Percentiles rank a stretch among this genome's conserved stretches.
These are phyloP conservation scores for Sthenelais limicola DNA, from an alignment of 2,888 invertebrate species.

Conservation along the genomic window DNA sequence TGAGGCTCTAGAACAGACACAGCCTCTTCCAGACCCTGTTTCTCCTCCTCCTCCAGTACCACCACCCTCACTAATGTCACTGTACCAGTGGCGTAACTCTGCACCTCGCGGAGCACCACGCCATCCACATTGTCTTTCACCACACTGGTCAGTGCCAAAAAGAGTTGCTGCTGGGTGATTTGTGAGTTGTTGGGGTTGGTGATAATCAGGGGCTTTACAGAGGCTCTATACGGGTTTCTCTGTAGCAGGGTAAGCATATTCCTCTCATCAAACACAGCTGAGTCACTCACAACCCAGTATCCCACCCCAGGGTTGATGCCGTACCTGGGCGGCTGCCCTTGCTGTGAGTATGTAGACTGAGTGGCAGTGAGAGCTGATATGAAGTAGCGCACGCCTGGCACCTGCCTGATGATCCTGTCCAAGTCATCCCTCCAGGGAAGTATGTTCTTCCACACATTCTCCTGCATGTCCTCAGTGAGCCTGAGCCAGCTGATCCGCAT, in stretches of 20 bases:
- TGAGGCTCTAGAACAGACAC: too few relatives aligned
- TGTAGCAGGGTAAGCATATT: neutral
- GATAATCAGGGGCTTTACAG: conserved; percentile 19
- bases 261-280: conserved; percentile 11
- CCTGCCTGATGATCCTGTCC: conserved; percentile 22
- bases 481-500: conserved; percentile 20
- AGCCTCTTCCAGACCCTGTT: too few relatives aligned
- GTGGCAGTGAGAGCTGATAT: conserved; percentile 25
- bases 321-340: neutral
- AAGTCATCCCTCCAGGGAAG: neutral
- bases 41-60: too few relatives aligned
- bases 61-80: too few relatives aligned
- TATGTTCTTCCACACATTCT: conserved; percentile 22
- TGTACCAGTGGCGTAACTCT: too few relatives aligned
- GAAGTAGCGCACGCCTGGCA: conserved; percentile 18
- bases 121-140: conserved; percentile 30
- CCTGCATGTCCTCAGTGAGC: neutral
- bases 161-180: neutral
- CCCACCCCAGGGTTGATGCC: conserved; percentile 27
- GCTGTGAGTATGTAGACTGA: conserved; percentile 1
- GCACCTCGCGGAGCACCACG: conserved; percentile 8
- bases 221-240: neutral
- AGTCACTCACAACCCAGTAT: conserved; percentile 5
- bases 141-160: conserved; percentile 11
- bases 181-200: too few relatives aligned